Evolutionary conservation across 1,140 invertebrate species (phyloP).

Genomic region (Drosophila lacertosa): DNA sequence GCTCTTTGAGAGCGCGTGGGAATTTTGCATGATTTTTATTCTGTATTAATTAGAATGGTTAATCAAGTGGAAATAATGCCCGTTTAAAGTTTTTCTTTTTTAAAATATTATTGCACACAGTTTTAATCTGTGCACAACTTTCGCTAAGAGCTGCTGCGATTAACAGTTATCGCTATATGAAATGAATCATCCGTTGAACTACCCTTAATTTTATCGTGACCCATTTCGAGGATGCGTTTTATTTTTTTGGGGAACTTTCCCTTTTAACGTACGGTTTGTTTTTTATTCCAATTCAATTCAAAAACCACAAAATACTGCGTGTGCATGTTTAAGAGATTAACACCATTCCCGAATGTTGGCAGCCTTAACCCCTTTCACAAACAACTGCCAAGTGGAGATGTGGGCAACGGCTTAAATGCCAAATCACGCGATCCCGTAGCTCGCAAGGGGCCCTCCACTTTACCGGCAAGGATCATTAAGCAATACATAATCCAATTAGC

Average conservation of each 20-base stretch:
- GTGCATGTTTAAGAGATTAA: constrained; percentile 65
- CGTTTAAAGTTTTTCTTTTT: constrained; percentile 29
- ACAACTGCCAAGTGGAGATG: constrained; percentile 33
- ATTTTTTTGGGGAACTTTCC: constrained; percentile 56
- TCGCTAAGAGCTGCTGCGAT: neutral
- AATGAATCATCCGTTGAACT: constrained; percentile 16
- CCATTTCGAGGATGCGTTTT: constrained; percentile 18
- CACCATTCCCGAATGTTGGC: constrained; percentile 38
- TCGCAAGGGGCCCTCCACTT: constrained; percentile 9
- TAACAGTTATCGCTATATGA: neutral
- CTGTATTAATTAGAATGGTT: constrained; percentile 54
- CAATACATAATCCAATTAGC: constrained; percentile 80
- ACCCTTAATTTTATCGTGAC: constrained; percentile 13
- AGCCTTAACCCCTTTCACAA: constrained; percentile 43
- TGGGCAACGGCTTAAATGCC: constrained; percentile 16
- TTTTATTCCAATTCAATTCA: constrained; percentile 15
- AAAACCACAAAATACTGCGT: constrained; percentile 54
- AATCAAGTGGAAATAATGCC: constrained; percentile 54
- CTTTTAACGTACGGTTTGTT: constrained; percentile 59
- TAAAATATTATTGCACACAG: neutral
- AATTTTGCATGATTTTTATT: constrained; percentile 44
- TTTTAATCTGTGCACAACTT: neutral
- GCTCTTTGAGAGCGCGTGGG: constrained; percentile 60
- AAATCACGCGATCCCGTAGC: constrained; percentile 32
- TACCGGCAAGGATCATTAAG: constrained; percentile 66